A percentile compares a stretch with the other conserved stretches of the same genome.
phyloP scores from a whole-genome alignment of 2,888 invertebrate genomes.

The Portevinia maculata region DNA sequence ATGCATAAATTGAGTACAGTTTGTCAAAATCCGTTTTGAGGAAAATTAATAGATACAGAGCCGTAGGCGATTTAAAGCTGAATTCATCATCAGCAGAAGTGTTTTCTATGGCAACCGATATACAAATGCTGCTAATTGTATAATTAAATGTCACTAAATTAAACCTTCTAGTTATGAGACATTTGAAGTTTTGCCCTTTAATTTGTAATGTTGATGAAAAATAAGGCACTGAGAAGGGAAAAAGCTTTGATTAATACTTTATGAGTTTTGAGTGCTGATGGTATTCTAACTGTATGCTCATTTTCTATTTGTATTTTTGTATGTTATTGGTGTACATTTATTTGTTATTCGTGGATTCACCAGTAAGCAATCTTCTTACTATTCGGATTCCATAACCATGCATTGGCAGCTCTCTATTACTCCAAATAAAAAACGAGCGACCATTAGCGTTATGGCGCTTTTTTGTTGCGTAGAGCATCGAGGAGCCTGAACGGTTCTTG shows the following conservation, averaged over 20 bases:
- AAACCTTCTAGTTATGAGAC: neutral
- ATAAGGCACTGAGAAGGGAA: neutral
- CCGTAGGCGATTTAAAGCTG: neutral
- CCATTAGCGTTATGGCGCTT: too few relatives aligned
- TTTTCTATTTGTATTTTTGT: too few relatives aligned
- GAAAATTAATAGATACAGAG: neutral
- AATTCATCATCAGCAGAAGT: neutral
- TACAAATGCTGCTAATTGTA: constrained; percentile 32
- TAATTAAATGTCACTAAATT: constrained; percentile 20
- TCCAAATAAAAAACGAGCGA: too few relatives aligned
- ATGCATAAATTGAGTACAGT: neutral
- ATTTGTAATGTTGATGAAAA: constrained; percentile 24
- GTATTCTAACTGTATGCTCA: too few relatives aligned
- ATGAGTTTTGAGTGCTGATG: neutral
- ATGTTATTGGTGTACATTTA: too few relatives aligned
- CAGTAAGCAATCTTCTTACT: too few relatives aligned
- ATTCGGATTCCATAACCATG: too few relatives aligned
- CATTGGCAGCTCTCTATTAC: too few relatives aligned
- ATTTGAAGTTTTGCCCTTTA: constrained; percentile 15
- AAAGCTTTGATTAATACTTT: neutral
- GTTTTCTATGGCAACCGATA: constrained; percentile 20
- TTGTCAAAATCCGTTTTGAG: neutral
- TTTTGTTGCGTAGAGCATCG: too few relatives aligned
- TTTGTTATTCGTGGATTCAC: too few relatives aligned
- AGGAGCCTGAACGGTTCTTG: too few relatives aligned